A percentile compares a stretch with the other conserved stretches of the same genome.
phyloP scores from a whole-genome alignment of 2,797 vertebrate species.

The Lemur catta region DNA sequence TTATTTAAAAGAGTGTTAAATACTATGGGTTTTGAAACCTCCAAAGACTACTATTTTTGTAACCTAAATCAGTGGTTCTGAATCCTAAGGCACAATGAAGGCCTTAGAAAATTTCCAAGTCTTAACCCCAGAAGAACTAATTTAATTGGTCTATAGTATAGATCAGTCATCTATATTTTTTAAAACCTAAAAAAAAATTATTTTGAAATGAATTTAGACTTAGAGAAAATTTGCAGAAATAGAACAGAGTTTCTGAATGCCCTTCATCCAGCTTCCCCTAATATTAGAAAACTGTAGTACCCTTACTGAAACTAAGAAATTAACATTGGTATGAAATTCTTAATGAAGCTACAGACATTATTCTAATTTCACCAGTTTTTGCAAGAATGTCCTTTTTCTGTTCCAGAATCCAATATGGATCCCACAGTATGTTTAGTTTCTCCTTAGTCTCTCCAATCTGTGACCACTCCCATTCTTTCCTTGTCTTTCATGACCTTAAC shows the following conservation, averaged over 20 bases:
- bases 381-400: neutral
- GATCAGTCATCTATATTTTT: neutral
- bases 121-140: neutral
- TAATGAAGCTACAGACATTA: neutral
- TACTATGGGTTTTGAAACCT: neutral
- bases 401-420: neutral
- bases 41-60: neutral
- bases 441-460: neutral
- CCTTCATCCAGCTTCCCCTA: neutral
- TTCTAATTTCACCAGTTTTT: neutral
- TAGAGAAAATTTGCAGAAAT: neutral
- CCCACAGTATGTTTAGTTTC: neutral
- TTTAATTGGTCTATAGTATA: neutral
- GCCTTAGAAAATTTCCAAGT: neutral
- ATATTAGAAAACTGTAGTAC: neutral
- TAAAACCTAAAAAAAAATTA: neutral
- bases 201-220: neutral
- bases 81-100: neutral
- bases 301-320: neutral
- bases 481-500: neutral
- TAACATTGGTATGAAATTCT: neutral
- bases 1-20: neutral
- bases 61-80: neutral
- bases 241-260: neutral
- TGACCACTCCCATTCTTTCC: neutral